These are phyloP conservation scores for Contarinia nasturtii DNA, from an alignment of 1,140 invertebrate species.

Conservation along the genomic window DNA sequence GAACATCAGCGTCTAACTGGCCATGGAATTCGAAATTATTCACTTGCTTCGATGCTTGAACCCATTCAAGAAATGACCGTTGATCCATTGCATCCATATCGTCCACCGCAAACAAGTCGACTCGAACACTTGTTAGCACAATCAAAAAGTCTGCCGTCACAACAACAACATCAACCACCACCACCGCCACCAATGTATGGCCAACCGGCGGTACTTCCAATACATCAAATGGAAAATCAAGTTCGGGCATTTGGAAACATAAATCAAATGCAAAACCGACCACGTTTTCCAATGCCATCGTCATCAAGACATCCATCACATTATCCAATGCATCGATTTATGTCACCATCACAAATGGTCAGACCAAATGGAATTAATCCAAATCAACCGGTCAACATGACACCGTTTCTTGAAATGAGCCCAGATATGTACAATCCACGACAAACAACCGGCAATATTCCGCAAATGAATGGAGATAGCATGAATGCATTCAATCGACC, in stretches of 20 bases:
- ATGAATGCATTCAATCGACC: not conserved
- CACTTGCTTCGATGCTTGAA: not conserved
- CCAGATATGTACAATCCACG: conserved; percentile 2
- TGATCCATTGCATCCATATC: not conserved
- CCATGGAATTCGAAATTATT: conserved; percentile 1
- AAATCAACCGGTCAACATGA: conserved; percentile 1
- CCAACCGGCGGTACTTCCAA: not conserved
- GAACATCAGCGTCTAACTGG: conserved; percentile 3
- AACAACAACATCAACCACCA: not conserved
- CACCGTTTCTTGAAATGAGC: conserved; percentile 1
- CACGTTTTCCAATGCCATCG: not conserved
- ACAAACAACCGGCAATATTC: not conserved
- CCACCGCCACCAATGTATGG: not conserved
- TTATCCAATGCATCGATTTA: too few relatives aligned
- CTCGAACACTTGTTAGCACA: too few relatives aligned
- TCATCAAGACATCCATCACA: not conserved
- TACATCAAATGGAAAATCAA: conserved; percentile 1
- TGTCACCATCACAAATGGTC: not conserved
- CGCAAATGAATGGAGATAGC: not conserved
- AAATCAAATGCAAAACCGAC: not conserved
- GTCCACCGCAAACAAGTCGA: too few relatives aligned
- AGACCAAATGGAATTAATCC: not conserved
- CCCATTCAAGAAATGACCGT: not conserved
- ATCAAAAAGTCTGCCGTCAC: not conserved
- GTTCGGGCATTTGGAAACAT: not conserved